Evolutionary conservation across 2,113 vertebrate genomes (phyloP), one percentile per base, ranked within the genome.

Genomic region (Eulemur rufifrons): DNA sequence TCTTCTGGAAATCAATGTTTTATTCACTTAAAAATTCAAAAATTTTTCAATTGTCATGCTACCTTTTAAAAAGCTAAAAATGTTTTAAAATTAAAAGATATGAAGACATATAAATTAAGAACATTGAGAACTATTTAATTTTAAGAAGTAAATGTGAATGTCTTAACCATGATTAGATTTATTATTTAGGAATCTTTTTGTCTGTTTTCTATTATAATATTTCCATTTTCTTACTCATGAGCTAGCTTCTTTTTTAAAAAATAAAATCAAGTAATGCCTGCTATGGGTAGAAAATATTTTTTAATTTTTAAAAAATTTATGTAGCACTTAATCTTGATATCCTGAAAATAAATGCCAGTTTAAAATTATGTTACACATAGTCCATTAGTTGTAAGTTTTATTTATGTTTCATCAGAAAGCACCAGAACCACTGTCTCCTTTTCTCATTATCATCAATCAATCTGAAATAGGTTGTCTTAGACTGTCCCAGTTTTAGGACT

Each of bases 211-310:
- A 80, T 78, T 63, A 39, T 27, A 86, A 52, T 80, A 68, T 83
- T 97, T 97, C 91, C 59, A 76, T 97, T 98, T 98, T 91, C 21
- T 76, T 25, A 29, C 17, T 96, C 50, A 96, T 94, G 45, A 97
- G 20, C 76, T 74, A 91, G 17, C 23, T 52, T 77, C 15, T 23
- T 47, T 34, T 29, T 59, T 13, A 81, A 81, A 88, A 73, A 61
- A 68, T 29, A 76, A 76, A 76, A 59, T 47, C 8, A 90, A 21
- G 3, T 34, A 87, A 92, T 37, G 14, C 0, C 45, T 82, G 11
- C 9, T 78, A 0, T 74, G 68, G 15, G 8, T 42, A 34, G 25
- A 85, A 59, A 32, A 89, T 23, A 77, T 42, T 81, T 92, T 56
- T 29, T 32, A 90, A 29, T 14, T 45, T 25, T 45, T 25, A 2